Conservation (phyloP, 2,888 invertebrate species). For the Onthophagus sagittarius region DNA sequence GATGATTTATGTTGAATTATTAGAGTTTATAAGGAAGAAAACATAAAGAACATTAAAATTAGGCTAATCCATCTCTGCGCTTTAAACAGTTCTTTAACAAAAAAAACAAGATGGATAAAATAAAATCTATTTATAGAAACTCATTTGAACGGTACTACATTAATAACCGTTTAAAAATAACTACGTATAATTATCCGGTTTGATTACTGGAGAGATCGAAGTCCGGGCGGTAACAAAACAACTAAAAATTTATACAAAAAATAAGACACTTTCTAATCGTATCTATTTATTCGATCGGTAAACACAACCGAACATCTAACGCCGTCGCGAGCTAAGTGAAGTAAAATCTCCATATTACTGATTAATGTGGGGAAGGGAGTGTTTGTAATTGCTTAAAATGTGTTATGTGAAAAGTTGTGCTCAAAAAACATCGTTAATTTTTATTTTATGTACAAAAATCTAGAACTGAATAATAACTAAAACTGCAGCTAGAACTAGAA, state of each 20-base stretch:
- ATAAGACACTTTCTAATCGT: neutral
- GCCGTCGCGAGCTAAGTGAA: neutral
- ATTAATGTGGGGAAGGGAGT: too few relatives aligned
- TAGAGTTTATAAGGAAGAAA: too few relatives aligned
- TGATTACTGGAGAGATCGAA: neutral
- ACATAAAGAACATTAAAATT: too few relatives aligned
- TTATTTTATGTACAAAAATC: too few relatives aligned
- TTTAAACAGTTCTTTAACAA: neutral
- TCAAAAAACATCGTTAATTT: too few relatives aligned
- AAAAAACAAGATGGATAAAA: neutral
- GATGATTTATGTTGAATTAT: neutral
- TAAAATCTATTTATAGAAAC: neutral
- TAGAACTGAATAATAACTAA: too few relatives aligned
- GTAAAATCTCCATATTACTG: too few relatives aligned
- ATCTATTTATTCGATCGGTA: neutral
- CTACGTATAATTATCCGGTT: neutral
- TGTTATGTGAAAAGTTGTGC: too few relatives aligned
- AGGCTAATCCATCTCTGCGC: too few relatives aligned
- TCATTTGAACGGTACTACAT: neutral
- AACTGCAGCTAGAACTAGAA: too few relatives aligned
- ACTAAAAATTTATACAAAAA: neutral
- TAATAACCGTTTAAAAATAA: neutral
- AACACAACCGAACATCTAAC: neutral
- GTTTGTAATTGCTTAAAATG: too few relatives aligned
- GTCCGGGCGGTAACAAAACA: neutral